Base-by-base conservation (phyloP, 2,888 invertebrate species). In the Spialia ferax region DNA sequence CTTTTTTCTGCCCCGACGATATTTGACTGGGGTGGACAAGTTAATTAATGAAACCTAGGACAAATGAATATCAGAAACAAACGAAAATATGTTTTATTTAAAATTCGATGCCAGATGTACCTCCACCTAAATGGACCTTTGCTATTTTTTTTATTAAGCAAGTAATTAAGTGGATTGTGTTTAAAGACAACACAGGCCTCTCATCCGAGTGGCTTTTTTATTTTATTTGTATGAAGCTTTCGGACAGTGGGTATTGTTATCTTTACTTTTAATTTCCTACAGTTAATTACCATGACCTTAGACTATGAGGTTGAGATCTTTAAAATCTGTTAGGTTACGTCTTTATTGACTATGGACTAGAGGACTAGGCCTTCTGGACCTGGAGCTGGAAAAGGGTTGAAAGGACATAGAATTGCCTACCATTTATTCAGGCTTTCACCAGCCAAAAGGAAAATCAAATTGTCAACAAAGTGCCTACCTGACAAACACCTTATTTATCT, bases 31-130 rank as follows among this genome's bases (percentile, higher is more conserved):
- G 83, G 84, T 83, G 84, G 88, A 89, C 89, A 88, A 67, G 86
- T 89, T 91, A 89, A 91, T 91, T 90, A 89, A 89, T 87, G 84
- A 84, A 85, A 85, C 85, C 84, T 89, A 88, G 85, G 86, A 86
- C 83, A 87, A 87, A 70, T 70, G 69, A 70, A 68, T 68, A 71
- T 66, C 60, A 70, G 42, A 67, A 66, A 63, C 65, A 70, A 68
- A 68, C 63, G 60, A 67, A 66, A 67, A 61, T 61, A 67, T 67
- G 67, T 67, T 67, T 61, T 67, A 55, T 67, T 61, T 55, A 67
- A 67, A 61, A 29, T 48, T 23, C 55, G 61, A 55, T 26, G 54
- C 45, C 59, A 52, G 45, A 66, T 60, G 20, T 61, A n/a, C n/a
- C n/a, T n/a, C n/a, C n/a, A n/a, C n/a, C n/a, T n/a, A 60, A 66